Percentiles rank a stretch among this genome's conserved stretches.
Conservation (phyloP, 2,888 invertebrate genomes). For the Digitonthophagus gazella region DNA sequence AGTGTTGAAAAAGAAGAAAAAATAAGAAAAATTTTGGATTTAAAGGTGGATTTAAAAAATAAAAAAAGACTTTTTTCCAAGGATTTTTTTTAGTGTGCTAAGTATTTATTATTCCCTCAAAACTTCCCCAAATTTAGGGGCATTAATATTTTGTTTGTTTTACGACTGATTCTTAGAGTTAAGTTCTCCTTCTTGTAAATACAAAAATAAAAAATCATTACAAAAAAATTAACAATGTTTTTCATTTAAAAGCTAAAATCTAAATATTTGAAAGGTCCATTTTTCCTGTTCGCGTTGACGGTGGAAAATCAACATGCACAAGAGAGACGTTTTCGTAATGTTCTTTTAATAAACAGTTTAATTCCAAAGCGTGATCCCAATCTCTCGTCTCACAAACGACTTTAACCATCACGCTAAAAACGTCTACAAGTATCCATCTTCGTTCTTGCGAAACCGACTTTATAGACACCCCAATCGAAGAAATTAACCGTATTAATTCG, state of each 20-base stretch:
- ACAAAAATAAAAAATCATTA: too few relatives aligned
- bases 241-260: too few relatives aligned
- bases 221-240: too few relatives aligned
- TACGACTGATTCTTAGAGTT: not conserved
- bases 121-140: not conserved
- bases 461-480: slow-evolving; percentile 74
- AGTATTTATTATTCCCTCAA: not conserved
- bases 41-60: too few relatives aligned
- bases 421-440: slow-evolving; percentile 91
- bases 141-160: not conserved
- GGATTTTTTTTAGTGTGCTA: not conserved
- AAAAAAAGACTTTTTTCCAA: not conserved
- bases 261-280: not conserved
- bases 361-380: slow-evolving; percentile 67
- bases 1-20: too few relatives aligned
- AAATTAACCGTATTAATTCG: slow-evolving; percentile 70
- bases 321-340: slow-evolving; percentile 50
- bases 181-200: not conserved
- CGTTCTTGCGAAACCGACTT: slow-evolving; percentile 92
- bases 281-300: slow-evolving; percentile 7
- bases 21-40: too few relatives aligned
- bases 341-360: slow-evolving; percentile 58
- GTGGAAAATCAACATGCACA: slow-evolving; percentile 25
- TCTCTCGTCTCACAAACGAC: slow-evolving; percentile 89
- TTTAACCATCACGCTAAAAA: slow-evolving; percentile 80